Evolutionary conservation across 1,140 invertebrate genomes (phyloP).

Genomic region (Centruroides sculpturatus): DNA sequence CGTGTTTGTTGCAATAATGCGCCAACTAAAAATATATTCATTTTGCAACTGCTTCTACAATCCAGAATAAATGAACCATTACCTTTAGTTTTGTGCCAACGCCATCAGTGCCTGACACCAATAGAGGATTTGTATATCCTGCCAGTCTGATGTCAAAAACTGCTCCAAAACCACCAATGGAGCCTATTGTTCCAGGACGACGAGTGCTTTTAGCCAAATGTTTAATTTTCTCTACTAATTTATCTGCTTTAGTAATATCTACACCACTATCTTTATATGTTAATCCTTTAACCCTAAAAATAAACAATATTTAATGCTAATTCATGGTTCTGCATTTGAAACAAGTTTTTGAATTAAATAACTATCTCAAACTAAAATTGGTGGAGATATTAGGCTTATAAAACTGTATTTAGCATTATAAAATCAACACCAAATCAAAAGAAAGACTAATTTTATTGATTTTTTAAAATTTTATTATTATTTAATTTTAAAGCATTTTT

Average conservation of each 20-base stretch:
- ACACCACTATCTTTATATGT: slow-evolving; percentile 87
- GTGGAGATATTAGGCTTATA: no score
- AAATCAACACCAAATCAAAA: no score
- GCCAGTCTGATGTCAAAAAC: slow-evolving; percentile 61
- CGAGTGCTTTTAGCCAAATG: slow-evolving; percentile 41
- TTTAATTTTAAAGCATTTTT: no score
- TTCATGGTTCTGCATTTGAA: no score
- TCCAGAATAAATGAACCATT: slow-evolving; percentile 6
- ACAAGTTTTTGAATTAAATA: no score
- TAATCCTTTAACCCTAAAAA: slow-evolving; percentile 34
- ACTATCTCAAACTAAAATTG: no score
- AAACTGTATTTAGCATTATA: no score
- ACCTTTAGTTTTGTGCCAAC: slow-evolving; percentile 92
- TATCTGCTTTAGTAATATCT: slow-evolving; percentile 79
- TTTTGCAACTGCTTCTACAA: no score
- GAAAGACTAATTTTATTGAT: no score
- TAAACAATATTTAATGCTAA: not conserved
- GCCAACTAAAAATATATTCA: slow-evolving; percentile 47
- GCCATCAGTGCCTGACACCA: slow-evolving; percentile 91
- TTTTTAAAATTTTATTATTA: no score
- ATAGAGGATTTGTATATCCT: slow-evolving; percentile 56
- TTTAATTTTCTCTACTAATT: slow-evolving; percentile 65
- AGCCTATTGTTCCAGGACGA: slow-evolving; percentile 52
- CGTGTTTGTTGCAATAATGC: slow-evolving; percentile 55
- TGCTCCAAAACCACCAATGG: slow-evolving; percentile 84